Conservation (phyloP, 2,888 invertebrate genomes). For the Acrobeloides nanus region DNA sequence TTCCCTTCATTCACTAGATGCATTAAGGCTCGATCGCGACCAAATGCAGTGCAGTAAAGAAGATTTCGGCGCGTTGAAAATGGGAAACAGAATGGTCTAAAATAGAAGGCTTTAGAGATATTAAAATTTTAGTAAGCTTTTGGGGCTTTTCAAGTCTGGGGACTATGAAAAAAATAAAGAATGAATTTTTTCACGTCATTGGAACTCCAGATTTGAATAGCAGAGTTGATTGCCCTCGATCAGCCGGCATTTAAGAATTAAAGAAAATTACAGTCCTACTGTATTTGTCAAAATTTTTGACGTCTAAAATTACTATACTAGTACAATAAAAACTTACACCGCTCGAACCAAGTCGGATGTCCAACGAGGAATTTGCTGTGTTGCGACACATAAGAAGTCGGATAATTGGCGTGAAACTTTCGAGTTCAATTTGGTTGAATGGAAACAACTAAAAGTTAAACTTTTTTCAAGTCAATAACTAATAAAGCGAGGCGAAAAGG, state of each 20-base stretch:
- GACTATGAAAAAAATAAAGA: too few relatives aligned
- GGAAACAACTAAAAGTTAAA: slow-evolving; percentile 26
- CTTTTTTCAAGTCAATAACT: not conserved
- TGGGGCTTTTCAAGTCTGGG: too few relatives aligned
- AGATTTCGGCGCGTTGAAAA: slow-evolving; percentile 92
- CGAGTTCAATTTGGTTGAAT: slow-evolving; percentile 71
- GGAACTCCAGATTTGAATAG: too few relatives aligned
- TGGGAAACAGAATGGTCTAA: slow-evolving; percentile 86
- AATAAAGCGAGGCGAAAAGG: slow-evolving; percentile 3
- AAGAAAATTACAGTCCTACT: too few relatives aligned
- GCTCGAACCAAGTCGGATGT: slow-evolving; percentile 37
- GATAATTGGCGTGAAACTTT: slow-evolving; percentile 94
- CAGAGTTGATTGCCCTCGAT: too few relatives aligned
- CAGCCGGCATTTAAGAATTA: too few relatives aligned
- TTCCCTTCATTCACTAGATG: slow-evolving; percentile 64
- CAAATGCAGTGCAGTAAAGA: slow-evolving; percentile 94
- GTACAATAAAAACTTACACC: slow-evolving; percentile 26
- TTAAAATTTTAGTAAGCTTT: too few relatives aligned
- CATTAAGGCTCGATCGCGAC: slow-evolving; percentile 79
- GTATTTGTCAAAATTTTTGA: too few relatives aligned
- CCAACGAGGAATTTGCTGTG: slow-evolving; percentile 93
- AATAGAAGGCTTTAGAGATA: slow-evolving; percentile 12
- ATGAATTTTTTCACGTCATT: too few relatives aligned
- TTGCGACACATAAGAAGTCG: slow-evolving; percentile 93
- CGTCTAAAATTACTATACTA: too few relatives aligned